Evolutionary conservation across 2,888 invertebrate genomes (phyloP).

Genomic region (Limnephilus rhombicus): DNA sequence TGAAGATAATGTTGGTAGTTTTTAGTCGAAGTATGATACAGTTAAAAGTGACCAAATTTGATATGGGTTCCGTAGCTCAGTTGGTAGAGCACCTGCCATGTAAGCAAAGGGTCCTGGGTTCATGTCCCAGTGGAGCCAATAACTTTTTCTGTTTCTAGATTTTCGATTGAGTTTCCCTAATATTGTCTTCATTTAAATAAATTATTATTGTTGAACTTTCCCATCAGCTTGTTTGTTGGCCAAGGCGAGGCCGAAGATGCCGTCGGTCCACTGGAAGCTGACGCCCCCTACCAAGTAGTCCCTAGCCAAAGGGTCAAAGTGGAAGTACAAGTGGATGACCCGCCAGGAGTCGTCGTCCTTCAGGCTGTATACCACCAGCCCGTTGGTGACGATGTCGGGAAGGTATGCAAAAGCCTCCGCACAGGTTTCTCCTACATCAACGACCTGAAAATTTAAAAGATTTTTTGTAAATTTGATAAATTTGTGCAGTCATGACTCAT

Average conservation of each 20-base stretch:
- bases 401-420: slow-evolving; percentile 87
- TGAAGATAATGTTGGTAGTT: too few relatives aligned
- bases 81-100: too few relatives aligned
- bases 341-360: slow-evolving; percentile 87
- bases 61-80: too few relatives aligned
- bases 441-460: slow-evolving; percentile 76
- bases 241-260: slow-evolving; percentile 87
- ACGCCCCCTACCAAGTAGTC: slow-evolving; percentile 87
- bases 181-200: too few relatives aligned
- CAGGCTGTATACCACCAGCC: slow-evolving; percentile 87
- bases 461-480: too few relatives aligned
- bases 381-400: slow-evolving; percentile 87
- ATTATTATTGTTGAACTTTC: slow-evolving; percentile 69
- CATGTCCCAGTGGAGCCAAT: too few relatives aligned
- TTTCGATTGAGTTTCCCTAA: too few relatives aligned
- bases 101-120: too few relatives aligned
- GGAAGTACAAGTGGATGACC: slow-evolving; percentile 88
- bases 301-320: slow-evolving; percentile 88
- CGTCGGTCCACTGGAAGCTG: slow-evolving; percentile 92
- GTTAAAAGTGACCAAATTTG: too few relatives aligned
- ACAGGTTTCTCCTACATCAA: slow-evolving; percentile 86
- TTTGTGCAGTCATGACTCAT: too few relatives aligned
- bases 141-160: too few relatives aligned
- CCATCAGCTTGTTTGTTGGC: slow-evolving; percentile 79
- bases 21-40: too few relatives aligned